Percentiles rank a stretch among this genome's conserved stretches.
These are phyloP conservation scores for Ectemnius continuus DNA, from an alignment of 2,888 invertebrate genomes.

Conservation along the genomic window DNA sequence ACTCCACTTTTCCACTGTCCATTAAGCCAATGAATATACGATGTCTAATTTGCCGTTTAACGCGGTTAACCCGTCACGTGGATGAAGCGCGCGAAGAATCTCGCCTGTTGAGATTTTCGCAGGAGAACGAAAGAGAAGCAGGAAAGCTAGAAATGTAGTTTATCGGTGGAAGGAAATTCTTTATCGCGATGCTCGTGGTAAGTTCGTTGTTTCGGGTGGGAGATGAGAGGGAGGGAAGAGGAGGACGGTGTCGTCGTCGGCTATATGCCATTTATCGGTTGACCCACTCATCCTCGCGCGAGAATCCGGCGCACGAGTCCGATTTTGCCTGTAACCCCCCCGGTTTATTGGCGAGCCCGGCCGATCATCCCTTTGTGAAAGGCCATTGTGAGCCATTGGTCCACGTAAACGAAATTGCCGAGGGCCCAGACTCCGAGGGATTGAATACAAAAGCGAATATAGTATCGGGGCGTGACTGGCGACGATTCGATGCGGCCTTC, in stretches of 20 bases:
- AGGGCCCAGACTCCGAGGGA: slow-evolving; percentile 64
- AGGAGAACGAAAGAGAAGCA: no score
- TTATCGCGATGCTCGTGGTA: not conserved
- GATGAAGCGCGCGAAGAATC: not conserved
- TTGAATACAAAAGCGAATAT: slow-evolving; percentile 67
- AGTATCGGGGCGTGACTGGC: slow-evolving; percentile 73
- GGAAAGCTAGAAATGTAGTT: no score
- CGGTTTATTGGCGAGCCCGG: slow-evolving; percentile 71
- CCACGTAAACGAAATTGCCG: slow-evolving; percentile 76
- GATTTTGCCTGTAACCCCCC: slow-evolving; percentile 70
- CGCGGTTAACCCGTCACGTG: not conserved
- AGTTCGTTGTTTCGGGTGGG: slow-evolving; percentile 39
- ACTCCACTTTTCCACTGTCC: no score
- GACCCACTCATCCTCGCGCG: slow-evolving; percentile 73
- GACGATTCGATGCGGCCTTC: slow-evolving; percentile 71
- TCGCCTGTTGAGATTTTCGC: not conserved
- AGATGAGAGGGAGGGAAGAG: slow-evolving; percentile 5
- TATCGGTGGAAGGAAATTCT: no score
- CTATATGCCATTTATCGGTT: slow-evolving; percentile 71
- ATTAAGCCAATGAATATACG: no score
- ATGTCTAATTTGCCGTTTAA: no score
- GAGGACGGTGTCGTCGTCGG: slow-evolving; percentile 31
- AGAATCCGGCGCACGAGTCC: slow-evolving; percentile 72
- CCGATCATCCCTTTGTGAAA: slow-evolving; percentile 74
- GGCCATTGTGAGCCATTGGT: slow-evolving; percentile 72